Percentiles rank a stretch among this genome's conserved stretches.
phyloP scores from a whole-genome alignment of 2,888 invertebrate species.

The Heliconius sara region DNA sequence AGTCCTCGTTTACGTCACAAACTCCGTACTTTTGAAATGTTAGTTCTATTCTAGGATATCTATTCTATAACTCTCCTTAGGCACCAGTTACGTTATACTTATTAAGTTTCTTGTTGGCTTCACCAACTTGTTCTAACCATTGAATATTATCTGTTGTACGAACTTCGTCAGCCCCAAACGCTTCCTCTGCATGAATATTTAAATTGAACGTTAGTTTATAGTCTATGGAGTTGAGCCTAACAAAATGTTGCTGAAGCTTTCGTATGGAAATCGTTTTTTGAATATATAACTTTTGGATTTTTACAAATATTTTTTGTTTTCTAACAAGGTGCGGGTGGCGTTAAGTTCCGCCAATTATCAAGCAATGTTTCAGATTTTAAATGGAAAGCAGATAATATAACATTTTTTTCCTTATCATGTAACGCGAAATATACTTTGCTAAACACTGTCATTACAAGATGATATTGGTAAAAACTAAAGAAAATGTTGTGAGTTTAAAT shows the following conservation, averaged over 20 bases:
- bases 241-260: not conserved
- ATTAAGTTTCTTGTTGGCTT: slow-evolving; percentile 4
- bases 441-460: no score
- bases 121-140: not conserved
- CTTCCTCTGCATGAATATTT: slow-evolving; percentile 21
- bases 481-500: no score
- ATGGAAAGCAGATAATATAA: no score
- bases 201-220: not conserved
- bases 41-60: not conserved
- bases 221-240: slow-evolving; percentile 12
- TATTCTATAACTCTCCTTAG: not conserved
- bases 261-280: not conserved
- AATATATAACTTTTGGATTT: not conserved
- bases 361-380: no score
- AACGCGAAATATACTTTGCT: no score
- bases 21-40: not conserved
- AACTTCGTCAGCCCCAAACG: slow-evolving; percentile 11
- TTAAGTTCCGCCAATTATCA: no score
- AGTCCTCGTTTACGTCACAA: not conserved
- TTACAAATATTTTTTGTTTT: not conserved
- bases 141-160: slow-evolving; percentile 18
- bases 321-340: no score
- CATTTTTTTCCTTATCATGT: no score
- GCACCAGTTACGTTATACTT: not conserved
- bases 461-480: no score